A percentile compares a stretch with the other conserved stretches of the same genome.
These are phyloP conservation scores for Laticauda laticaudata DNA, from an alignment of 2,113 vertebrate genomes.

Conservation along the genomic window DNA sequence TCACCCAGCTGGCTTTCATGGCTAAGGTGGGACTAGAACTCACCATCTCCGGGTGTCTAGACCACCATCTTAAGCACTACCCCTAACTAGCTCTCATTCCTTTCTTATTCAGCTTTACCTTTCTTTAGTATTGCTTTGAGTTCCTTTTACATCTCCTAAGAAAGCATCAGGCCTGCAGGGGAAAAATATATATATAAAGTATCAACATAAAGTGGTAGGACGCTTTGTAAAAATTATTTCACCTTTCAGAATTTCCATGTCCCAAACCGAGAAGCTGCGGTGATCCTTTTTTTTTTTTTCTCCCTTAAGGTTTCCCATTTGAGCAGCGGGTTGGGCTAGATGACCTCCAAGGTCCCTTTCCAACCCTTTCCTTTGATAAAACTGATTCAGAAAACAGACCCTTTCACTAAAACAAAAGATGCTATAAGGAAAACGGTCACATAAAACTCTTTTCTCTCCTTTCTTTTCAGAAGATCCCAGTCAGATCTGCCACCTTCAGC, in stretches of 20 bases:
- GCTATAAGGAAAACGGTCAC: not conserved
- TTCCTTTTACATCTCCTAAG: slow-evolving; percentile 51
- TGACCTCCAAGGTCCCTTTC: too few species aligned
- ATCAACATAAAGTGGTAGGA: not conserved
- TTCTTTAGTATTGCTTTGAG: slow-evolving; percentile 25
- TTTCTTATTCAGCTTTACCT: slow-evolving; percentile 49
- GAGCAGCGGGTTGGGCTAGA: not conserved
- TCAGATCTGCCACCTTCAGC: too few species aligned
- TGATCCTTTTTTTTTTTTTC: not conserved
- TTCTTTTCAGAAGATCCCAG: not conserved
- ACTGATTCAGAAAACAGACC: not conserved
- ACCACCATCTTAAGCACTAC: not conserved
- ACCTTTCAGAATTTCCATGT: not conserved
- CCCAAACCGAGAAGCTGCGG: not conserved
- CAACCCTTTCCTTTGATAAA: not conserved
- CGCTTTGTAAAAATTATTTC: not conserved
- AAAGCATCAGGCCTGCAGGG: slow-evolving; percentile 63
- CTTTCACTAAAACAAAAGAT: not conserved
- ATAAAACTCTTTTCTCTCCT: not conserved
- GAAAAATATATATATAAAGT: not conserved
- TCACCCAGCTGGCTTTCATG: not conserved
- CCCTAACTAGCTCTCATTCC: not conserved
- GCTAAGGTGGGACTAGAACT: not conserved
- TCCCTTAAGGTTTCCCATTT: not conserved
- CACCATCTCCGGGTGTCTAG: not conserved